phyloP scores from a whole-genome alignment of 2,113 vertebrate species.

The Epinephelus fuscoguttatus region DNA sequence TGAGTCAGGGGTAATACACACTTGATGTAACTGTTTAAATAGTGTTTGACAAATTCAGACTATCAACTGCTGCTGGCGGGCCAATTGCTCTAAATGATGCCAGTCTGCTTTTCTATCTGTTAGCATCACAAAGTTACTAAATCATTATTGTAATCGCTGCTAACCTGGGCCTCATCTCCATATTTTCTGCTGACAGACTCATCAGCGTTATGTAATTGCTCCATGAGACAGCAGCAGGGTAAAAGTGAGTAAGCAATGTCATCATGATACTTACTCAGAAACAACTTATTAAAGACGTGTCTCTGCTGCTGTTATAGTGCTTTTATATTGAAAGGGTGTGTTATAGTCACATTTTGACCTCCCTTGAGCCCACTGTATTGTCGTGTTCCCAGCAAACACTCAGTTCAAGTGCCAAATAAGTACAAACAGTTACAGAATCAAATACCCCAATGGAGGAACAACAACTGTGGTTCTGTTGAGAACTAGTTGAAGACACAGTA shows the following conservation, averaged over 20 bases:
- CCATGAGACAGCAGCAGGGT: not conserved
- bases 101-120: constrained; percentile 10
- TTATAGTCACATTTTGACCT: not conserved
- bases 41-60: constrained; percentile 45
- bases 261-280: not conserved
- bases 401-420: not conserved
- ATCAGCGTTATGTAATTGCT: constrained; percentile 1
- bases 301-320: not conserved
- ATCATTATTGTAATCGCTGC: constrained; percentile 13
- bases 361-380: not conserved
- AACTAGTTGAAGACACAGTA: too few relatives aligned
- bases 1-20: constrained; percentile 22
- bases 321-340: not conserved
- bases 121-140: constrained; percentile 36
- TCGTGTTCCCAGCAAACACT: not conserved
- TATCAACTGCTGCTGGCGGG: constrained; percentile 6
- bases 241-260: not conserved
- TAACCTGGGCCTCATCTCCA: constrained; percentile 36
- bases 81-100: constrained; percentile 25
- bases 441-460: not conserved
- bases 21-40: constrained; percentile 34
- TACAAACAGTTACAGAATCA: not conserved
- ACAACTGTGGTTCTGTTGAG: too few relatives aligned
- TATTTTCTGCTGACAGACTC: not conserved
- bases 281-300: not conserved